phyloP scores from a whole-genome alignment of 2,888 invertebrate species.

The Clistopyga incitator region DNA sequence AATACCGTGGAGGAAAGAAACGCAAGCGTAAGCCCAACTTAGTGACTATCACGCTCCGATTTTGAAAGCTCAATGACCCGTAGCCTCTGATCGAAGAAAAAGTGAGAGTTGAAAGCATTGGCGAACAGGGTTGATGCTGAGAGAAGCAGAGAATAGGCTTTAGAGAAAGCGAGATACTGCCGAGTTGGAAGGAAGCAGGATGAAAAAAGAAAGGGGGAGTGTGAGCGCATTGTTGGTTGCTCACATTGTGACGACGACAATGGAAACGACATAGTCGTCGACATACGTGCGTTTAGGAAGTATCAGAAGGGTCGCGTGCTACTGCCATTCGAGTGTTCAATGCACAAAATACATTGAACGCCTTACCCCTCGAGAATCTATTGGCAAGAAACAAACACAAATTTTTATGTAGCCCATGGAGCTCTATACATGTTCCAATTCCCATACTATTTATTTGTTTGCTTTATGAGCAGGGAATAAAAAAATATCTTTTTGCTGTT shows the following conservation, averaged over 20 bases:
- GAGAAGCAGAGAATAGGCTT: constrained; percentile 37
- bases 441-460: no score
- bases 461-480: no score
- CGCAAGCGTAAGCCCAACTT: neutral
- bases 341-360: constrained; percentile 12
- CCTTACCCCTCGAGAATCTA: neutral
- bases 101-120: constrained; percentile 12
- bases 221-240: constrained; percentile 66
- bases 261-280: constrained; percentile 60
- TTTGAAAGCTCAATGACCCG: constrained; percentile 29
- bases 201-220: constrained; percentile 50
- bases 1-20: neutral
- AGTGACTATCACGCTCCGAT: neutral
- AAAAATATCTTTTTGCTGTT: no score
- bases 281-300: neutral
- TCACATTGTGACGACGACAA: constrained; percentile 70
- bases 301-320: constrained; percentile 15
- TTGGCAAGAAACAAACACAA: neutral
- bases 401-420: neutral
- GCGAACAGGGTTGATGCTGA: constrained; percentile 30
- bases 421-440: neutral
- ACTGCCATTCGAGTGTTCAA: constrained; percentile 9
- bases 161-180: constrained; percentile 42
- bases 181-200: constrained; percentile 28
- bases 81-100: constrained; percentile 34